Base-by-base conservation (phyloP, 2,797 vertebrate species). In the Sebastes hubbsi region DNA sequence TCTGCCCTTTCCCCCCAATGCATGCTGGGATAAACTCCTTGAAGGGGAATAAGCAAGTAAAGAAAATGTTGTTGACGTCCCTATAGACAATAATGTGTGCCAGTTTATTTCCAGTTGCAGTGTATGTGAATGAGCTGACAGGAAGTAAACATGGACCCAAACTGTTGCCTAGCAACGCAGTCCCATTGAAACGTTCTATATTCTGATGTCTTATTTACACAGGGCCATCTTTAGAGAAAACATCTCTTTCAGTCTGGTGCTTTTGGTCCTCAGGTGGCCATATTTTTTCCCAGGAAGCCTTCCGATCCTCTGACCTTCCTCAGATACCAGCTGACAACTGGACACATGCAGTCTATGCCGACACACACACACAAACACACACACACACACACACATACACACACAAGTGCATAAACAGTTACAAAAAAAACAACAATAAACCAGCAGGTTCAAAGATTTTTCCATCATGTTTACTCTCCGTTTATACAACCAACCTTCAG, bases 401-500 rank as follows among this genome's bases (percentile, higher is more conserved):
- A 62, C 13, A 55, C 36, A 67, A 13, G 5, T 63, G 72, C 74
- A 82, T 77, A 88, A 77, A 88, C 61, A 77, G 29, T 61, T 77
- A 87, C 63, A 84, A 76, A 75, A 82, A 82, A 82, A 79, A 8
- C 72, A 88, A 88, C 90, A 87, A 78, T 88, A 90, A 92, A 91
- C 93, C 92, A 94, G 92, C 93, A 94, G 92, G 89, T 85, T 91
- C 67, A 81, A 75, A 36, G 27, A 80, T 86, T 80, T 84, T 88
- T 87, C 86, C 85, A 75, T 87, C 84, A 78, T 84, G 91, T 93
- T 91, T 93, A 89, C 91, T 88, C 84, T 90, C 87, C 46, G 78
- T 92, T 94, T 93, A 76, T 94, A 95, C 87, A 93, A 92, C 87
- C 90, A 88, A 92, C 89, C 86, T 94, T 94, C 94, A 93, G 94